These are phyloP conservation scores for Synanthedon vespiformis DNA, from an alignment of 2,888 invertebrate species.

Conservation along the genomic window DNA sequence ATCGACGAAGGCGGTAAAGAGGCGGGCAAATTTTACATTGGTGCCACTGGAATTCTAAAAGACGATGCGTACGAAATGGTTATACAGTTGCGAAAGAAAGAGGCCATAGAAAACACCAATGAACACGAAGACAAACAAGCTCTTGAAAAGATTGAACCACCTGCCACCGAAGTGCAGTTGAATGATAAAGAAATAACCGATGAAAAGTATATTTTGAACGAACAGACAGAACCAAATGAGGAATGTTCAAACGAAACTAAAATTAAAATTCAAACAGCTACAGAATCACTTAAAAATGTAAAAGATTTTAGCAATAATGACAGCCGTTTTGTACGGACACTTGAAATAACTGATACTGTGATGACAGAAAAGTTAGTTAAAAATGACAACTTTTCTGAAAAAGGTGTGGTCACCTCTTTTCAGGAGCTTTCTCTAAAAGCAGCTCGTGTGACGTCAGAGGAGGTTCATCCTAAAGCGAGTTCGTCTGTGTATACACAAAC, in stretches of 20 bases:
- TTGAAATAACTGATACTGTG: background rate
- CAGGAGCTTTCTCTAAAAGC: conserved; percentile 19
- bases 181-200: background rate
- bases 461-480: conserved; percentile 17
- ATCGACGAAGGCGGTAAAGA: conserved; percentile 36
- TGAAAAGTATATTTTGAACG: background rate
- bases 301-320: background rate
- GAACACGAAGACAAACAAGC: conserved; percentile 6
- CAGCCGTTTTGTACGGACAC: background rate
- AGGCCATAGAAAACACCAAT: conserved; percentile 11
- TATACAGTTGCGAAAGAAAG: conserved; percentile 55
- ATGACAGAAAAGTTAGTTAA: conserved; percentile 1
- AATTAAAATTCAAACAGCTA: background rate
- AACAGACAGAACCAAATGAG: background rate
- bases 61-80: conserved; percentile 56
- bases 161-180: background rate
- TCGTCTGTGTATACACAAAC: conserved; percentile 54
- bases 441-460: conserved; percentile 15
- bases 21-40: conserved; percentile 50
- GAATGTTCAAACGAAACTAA: background rate
- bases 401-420: conserved; percentile 24
- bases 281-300: background rate
- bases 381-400: conserved; percentile 15
- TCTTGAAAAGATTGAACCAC: background rate
- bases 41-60: conserved; percentile 45